phyloP scores from a whole-genome alignment of 2,888 invertebrate species.

The Callyntrura guangdongensis region DNA sequence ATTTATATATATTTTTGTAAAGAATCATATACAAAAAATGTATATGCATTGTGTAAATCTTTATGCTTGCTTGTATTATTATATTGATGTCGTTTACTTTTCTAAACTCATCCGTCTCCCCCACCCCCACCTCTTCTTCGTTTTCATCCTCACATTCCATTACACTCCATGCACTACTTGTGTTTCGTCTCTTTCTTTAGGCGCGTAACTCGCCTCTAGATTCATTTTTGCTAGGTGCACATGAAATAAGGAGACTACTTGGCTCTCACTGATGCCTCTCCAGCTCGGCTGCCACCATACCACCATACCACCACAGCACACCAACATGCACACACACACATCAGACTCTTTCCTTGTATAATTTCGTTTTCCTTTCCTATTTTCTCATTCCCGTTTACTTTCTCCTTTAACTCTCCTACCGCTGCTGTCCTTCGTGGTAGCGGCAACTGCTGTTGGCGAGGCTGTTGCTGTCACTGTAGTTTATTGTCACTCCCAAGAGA shows the following conservation, averaged over 20 bases:
- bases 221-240: conserved; percentile 7
- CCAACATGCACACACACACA: background rate
- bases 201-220: background rate
- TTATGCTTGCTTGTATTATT: background rate
- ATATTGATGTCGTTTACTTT: background rate
- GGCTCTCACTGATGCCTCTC: background rate
- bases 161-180: conserved; percentile 66
- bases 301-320: background rate
- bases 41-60: conserved; percentile 21
- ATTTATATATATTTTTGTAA: background rate
- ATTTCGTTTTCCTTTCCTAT: background rate
- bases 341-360: too few relatives aligned
- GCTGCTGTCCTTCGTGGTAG: background rate
- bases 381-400: background rate
- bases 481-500: conserved; percentile 47
- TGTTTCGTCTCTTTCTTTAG: background rate
- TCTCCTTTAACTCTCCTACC: background rate
- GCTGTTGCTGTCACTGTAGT: conserved; percentile 24
- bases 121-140: background rate
- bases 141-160: conserved; percentile 64
- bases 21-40: conserved; percentile 14
- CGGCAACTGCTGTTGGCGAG: background rate
- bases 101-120: background rate
- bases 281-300: background rate
- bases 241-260: background rate